Base-by-base conservation (phyloP, 2,113 vertebrate genomes). In the Xyrauchen texanus region DNA sequence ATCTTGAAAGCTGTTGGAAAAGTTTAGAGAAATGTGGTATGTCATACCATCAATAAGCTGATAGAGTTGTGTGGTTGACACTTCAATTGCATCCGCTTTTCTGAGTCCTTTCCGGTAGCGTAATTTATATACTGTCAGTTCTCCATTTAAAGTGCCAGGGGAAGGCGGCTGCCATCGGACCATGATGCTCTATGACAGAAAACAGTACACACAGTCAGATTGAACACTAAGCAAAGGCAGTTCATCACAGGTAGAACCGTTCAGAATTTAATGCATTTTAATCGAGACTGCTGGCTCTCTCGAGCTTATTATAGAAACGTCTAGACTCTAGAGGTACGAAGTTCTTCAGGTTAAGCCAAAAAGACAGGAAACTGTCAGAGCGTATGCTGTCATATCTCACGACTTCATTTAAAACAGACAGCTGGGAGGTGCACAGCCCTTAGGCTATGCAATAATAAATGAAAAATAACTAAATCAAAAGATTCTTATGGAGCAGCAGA, bases 91-190 rank as follows among this genome's bases (percentile, higher is more conserved):
- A 12, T 99, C 97, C 0, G 96, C 97, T 88, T 96, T 96, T 44
- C 96, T 92, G 15, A 95, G 94, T 4, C 94, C 94, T 85, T 97
- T 99, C 3, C 96, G 93, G 87, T 97, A 98, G 34, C 97, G 96
- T 49, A 99, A 94, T 84, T 96, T 99, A 91, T 99, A 99, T 10
- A 94, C 93, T 0, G 90, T 95, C 85, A 99, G 95, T 58, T 96
- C 94, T 0, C 98, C 98, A 0, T 98, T 99, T 51, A 98, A 96
- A 5, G 93, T 89, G 0, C 91, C 94, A 0, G 86, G 84, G 15
- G 96, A 93, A 0, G 98, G 98, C 0, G 96, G 95, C 86, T 97
- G 96, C 98, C 98, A 99, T 73, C 95, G 96, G 9, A 98, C 92
- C 92, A 96, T 85, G 85, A 99, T 94, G 87, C 95, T 96, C 98